Evolutionary conservation across 2,888 invertebrate species (phyloP).

Genomic region (Thelaira solivaga): DNA sequence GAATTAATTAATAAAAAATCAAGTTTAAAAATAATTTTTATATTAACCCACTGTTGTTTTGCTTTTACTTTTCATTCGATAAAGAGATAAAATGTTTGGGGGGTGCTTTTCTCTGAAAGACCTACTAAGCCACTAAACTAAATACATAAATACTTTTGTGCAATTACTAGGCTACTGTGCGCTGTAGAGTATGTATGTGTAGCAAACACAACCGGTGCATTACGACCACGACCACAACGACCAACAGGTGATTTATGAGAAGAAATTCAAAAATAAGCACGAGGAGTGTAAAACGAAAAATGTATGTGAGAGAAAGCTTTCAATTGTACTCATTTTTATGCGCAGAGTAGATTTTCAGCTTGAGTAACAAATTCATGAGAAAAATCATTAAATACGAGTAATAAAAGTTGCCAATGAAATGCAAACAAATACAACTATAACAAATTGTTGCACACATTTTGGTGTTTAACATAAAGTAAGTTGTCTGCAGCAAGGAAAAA

Average conservation of each 20-base stretch:
- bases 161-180: background rate
- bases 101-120: conserved; percentile 4
- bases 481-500: conserved; percentile 20
- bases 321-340: conserved; percentile 57
- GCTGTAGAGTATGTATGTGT: conserved; percentile 2
- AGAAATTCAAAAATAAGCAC: background rate
- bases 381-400: background rate
- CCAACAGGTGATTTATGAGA: conserved; percentile 52
- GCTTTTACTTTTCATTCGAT: conserved; percentile 2
- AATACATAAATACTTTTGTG: conserved; percentile 16
- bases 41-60: background rate
- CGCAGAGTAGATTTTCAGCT: conserved; percentile 71
- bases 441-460: conserved; percentile 72
- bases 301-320: conserved; percentile 4
- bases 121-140: conserved; percentile 50
- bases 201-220: conserved; percentile 17
- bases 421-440: conserved; percentile 10
- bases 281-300: background rate
- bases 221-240: background rate
- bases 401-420: conserved; percentile 1
- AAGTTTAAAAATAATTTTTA: no score
- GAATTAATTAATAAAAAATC: no score
- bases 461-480: conserved; percentile 62
- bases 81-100: background rate
- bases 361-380: background rate